Conservation (phyloP, 2,888 invertebrate genomes). For the Plagodis pulveraria region DNA sequence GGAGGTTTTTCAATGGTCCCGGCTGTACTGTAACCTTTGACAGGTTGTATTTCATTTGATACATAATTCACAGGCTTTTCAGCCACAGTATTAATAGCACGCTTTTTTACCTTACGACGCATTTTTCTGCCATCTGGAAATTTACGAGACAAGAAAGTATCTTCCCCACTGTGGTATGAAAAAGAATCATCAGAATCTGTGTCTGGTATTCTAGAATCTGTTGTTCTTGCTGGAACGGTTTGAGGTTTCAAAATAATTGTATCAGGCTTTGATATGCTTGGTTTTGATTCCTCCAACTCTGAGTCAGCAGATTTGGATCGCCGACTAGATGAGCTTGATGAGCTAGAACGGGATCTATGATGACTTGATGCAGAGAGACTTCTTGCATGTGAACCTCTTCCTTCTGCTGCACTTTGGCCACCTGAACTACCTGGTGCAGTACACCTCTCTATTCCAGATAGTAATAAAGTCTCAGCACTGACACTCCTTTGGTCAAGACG, state of each 20-base stretch:
- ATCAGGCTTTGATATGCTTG: slow-evolving; percentile 46
- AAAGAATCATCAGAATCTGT: slow-evolving; percentile 73
- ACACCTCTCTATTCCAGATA: slow-evolving; percentile 51
- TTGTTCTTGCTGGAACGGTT: slow-evolving; percentile 37
- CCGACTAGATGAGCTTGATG: slow-evolving; percentile 55
- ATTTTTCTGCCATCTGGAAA: slow-evolving; percentile 64
- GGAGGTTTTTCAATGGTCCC: slow-evolving; percentile 64
- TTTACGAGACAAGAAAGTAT: slow-evolving; percentile 72
- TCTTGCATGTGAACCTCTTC: slow-evolving; percentile 50
- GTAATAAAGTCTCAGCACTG: slow-evolving; percentile 68
- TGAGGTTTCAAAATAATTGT: slow-evolving; percentile 25
- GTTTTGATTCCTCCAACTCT: slow-evolving; percentile 57
- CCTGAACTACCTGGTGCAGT: slow-evolving; percentile 45
- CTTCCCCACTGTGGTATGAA: slow-evolving; percentile 73
- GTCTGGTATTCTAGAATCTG: slow-evolving; percentile 44
- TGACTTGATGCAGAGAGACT: slow-evolving; percentile 57
- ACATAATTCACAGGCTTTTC: slow-evolving; percentile 46
- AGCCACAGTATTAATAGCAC: slow-evolving; percentile 35
- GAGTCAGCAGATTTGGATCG: slow-evolving; percentile 68
- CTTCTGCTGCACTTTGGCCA: slow-evolving; percentile 44
- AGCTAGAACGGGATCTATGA: slow-evolving; percentile 61
- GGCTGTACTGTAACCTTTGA: slow-evolving; percentile 69
- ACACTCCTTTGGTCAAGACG: slow-evolving; percentile 53
- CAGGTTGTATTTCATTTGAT: slow-evolving; percentile 46
- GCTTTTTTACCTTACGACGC: slow-evolving; percentile 61